Evolutionary conservation across 2,888 invertebrate species (phyloP), one percentile per base, ranked within the genome.

Genomic region (Mylabris sibirica): DNA sequence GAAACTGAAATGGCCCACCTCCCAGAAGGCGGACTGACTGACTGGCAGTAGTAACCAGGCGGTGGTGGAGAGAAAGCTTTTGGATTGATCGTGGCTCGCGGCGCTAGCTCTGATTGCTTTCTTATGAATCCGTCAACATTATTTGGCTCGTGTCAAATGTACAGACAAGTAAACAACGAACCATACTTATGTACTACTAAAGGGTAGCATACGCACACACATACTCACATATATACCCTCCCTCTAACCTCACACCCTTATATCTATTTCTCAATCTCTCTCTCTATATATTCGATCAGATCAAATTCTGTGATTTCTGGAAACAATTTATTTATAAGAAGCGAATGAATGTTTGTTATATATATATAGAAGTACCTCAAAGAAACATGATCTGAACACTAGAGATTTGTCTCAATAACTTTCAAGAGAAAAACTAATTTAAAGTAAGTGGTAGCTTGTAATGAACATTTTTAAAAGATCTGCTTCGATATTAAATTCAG

Each of bases 81-180:
- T 65, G 67, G 68, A 72, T 72, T 72, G 72, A 72, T 72, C 78
- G 78, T 72, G 85, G 74, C 78, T 75, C 74, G 75, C 76, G 80
- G 77, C 79, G 65, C 71, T 67, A 65, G 71, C 49, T 69, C 64
- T 71, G 71, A 73, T 88, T 88, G 88, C 87, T 87, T 86, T 86
- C 86, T 80, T 80, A 81, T 79, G 78, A 80, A 79, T 77, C 79
- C 77, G 79, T 79, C 80, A 79, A 79, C 78, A 78, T 79, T 77
- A 49, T 49, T 49, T 49, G 49, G 49, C 49, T 49, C 49, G 49
- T 49, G 49, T 49, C 49, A 49, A 49, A 49, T 49, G 49, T 49
- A 20, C 49, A 49, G 49, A 49, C 49, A 49, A 49, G 49, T 49
- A 49, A 49, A 49, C 49, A 49, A 49, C 49, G 49, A 49, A 49